phyloP scores from a whole-genome alignment of 92 coral and sea anemone species.

The Bergia sp. region DNA sequence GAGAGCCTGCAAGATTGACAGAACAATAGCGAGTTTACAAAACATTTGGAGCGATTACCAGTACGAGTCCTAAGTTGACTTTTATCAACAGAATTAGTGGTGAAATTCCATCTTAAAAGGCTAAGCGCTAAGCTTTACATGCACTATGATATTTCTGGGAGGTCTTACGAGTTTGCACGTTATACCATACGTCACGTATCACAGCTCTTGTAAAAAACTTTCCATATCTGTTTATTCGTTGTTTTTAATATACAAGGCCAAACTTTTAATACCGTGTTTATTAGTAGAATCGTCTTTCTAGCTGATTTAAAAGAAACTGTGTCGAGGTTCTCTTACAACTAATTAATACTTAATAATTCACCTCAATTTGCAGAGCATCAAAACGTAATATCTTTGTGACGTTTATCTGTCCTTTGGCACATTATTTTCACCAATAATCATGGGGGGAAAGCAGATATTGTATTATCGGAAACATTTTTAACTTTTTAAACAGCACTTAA shows the following conservation, averaged over 20 bases:
- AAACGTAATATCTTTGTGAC: not conserved
- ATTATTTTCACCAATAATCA: not conserved
- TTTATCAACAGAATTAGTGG: not conserved
- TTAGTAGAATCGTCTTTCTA: not conserved
- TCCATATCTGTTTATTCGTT: not conserved
- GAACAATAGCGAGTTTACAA: not conserved
- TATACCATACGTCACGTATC: not conserved
- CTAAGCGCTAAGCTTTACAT: not conserved
- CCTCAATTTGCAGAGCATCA: not conserved
- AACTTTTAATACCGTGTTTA: not conserved
- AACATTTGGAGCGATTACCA: not conserved
- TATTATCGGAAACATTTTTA: not conserved
- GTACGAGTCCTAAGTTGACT: not conserved
- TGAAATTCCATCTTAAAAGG: not conserved
- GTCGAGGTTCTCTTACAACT: not conserved
- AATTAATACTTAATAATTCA: not conserved
- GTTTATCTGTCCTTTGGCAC: not conserved
- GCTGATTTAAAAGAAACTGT: not conserved
- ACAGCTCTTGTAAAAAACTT: not conserved
- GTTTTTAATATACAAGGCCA: too few species aligned
- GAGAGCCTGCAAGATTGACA: not conserved
- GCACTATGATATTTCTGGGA: not conserved
- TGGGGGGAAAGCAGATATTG: not conserved
- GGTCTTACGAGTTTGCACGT: not conserved
- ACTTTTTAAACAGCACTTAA: slow-evolving; percentile 11